A percentile compares a stretch with the other conserved stretches of the same genome.
Evolutionary conservation across 2,797 vertebrate species (phyloP).

Genomic region (Amblyopsis hoosieri): DNA sequence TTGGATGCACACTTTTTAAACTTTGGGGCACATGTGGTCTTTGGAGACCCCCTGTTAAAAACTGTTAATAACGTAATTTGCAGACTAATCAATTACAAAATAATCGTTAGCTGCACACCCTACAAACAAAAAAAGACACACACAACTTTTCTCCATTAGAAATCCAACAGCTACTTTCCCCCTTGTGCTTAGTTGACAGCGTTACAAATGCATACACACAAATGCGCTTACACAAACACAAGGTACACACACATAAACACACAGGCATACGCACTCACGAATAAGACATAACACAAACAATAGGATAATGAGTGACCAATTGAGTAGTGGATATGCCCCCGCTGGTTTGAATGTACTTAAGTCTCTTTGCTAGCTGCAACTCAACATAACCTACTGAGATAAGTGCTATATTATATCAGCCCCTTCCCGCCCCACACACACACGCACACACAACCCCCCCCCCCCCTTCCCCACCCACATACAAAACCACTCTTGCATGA

Average conservation of each 20-base stretch:
- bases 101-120: no score
- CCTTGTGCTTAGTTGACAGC: conserved; percentile 33
- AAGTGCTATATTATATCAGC: conserved; percentile 44
- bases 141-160: conserved; percentile 50
- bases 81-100: no score
- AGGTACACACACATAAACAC: not conserved
- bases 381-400: conserved; percentile 66
- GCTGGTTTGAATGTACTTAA: conserved; percentile 62
- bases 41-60: no score
- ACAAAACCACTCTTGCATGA: not conserved
- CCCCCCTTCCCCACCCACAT: not conserved
- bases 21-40: no score
- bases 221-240: not conserved
- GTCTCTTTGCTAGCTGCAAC: conserved; percentile 61
- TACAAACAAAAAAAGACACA: conserved; percentile 2
- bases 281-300: conserved; percentile 39
- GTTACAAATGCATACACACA: not conserved
- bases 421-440: not conserved
- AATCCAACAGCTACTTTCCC: conserved; percentile 27
- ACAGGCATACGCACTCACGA: not conserved
- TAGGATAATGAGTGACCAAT: conserved; percentile 46
- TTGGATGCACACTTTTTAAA: no score
- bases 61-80: no score
- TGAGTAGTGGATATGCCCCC: conserved; percentile 52
- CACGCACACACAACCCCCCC: not conserved